These are phyloP conservation scores for Nothoprocta pentlandii DNA, from an alignment of 2,113 vertebrate genomes.

Conservation along the genomic window DNA sequence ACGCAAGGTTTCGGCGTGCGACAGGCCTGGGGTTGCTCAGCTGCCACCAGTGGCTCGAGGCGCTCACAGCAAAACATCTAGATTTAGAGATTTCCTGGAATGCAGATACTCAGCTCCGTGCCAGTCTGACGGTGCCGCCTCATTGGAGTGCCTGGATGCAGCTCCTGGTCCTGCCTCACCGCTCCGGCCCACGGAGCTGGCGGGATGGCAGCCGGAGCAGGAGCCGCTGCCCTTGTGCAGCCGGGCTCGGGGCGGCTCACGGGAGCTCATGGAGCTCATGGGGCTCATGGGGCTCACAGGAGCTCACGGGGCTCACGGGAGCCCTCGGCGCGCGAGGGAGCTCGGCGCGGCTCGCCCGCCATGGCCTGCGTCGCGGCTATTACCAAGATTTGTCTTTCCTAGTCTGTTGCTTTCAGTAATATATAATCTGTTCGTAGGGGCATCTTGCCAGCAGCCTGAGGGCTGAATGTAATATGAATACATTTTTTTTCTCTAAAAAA, in stretches of 20 bases:
- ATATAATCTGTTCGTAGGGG: not conserved
- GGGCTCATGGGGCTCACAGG: no score
- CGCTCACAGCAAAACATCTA: not conserved
- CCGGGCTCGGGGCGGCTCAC: no score
- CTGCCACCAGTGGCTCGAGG: not conserved
- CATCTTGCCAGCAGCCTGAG: not conserved
- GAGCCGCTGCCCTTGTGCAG: not conserved
- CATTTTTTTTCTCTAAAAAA: not conserved
- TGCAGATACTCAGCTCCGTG: not conserved
- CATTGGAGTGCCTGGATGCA: rapidly evolving
- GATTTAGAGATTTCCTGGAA: not conserved
- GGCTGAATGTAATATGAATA: not conserved
- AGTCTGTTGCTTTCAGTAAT: not conserved
- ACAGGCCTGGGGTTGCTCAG: not conserved
- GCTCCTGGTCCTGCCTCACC: not conserved
- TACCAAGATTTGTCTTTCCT: not conserved
- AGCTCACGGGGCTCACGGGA: no score
- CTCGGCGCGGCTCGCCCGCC: not conserved
- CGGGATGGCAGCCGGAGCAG: not conserved
- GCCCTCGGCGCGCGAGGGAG: no score
- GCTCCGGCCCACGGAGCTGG: not conserved
- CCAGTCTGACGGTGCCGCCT: not conserved
- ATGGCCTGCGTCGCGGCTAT: not conserved
- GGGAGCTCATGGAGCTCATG: no score
- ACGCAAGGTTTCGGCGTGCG: not conserved